These are phyloP conservation scores for Papilio glaucus DNA, from an alignment of 1,140 invertebrate species.

Conservation along the genomic window DNA sequence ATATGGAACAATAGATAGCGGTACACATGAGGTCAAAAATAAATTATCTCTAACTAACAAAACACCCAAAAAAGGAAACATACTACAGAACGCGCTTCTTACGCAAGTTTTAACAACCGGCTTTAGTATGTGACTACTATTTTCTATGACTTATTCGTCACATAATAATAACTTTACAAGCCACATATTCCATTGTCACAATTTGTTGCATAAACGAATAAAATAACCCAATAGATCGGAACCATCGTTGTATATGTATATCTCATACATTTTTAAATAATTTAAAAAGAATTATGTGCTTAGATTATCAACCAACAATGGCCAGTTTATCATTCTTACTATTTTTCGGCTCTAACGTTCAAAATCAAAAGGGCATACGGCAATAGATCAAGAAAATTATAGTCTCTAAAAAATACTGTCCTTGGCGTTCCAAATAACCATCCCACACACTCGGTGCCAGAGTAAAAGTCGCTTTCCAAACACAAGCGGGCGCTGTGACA, in stretches of 20 bases:
- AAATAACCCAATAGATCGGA: slow-evolving; percentile 24
- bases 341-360: slow-evolving; percentile 29
- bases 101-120: slow-evolving; percentile 16
- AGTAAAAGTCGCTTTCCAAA: slow-evolving; percentile 77
- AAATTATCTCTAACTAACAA: slow-evolving; percentile 17
- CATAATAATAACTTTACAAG: slow-evolving; percentile 27
- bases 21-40: slow-evolving; percentile 24
- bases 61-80: slow-evolving; percentile 28
- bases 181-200: slow-evolving; percentile 19
- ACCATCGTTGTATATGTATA: background rate
- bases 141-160: slow-evolving; percentile 12
- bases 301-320: slow-evolving; percentile 30
- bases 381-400: slow-evolving; percentile 63
- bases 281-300: slow-evolving; percentile 34
- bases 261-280: slow-evolving; percentile 32
- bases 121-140: slow-evolving; percentile 13
- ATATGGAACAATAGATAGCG: slow-evolving; percentile 31
- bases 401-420: slow-evolving; percentile 59
- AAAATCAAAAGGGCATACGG: slow-evolving; percentile 51
- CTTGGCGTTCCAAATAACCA: slow-evolving; percentile 61
- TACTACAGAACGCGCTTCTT: background rate
- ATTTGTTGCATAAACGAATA: slow-evolving; percentile 35
- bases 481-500: slow-evolving; percentile 63
- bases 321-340: slow-evolving; percentile 35
- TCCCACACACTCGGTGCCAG: slow-evolving; percentile 59